Evolutionary conservation across 2,888 invertebrate genomes (phyloP).

Genomic region (Drosophila niveifrons): DNA sequence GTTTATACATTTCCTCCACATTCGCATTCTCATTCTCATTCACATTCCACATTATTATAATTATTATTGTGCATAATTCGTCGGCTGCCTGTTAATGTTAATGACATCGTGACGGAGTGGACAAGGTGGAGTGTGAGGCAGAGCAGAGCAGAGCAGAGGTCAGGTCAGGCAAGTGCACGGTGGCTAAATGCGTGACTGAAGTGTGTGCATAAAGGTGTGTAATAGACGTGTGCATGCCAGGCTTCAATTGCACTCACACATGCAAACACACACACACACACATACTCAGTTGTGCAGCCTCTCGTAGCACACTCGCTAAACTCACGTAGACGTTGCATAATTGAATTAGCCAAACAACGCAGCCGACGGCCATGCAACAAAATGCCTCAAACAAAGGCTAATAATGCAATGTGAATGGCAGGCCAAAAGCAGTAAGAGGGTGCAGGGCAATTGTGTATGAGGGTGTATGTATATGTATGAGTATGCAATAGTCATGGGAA

Average conservation of each 20-base stretch:
- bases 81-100: slow-evolving; percentile 40
- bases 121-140: background rate
- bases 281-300: slow-evolving; percentile 5
- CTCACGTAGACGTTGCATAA: slow-evolving; percentile 58
- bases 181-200: slow-evolving; percentile 61
- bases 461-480: too few relatives aligned
- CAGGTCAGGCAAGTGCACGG: too few relatives aligned
- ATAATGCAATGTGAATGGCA: slow-evolving; percentile 50
- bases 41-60: slow-evolving; percentile 38
- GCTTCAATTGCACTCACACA: slow-evolving; percentile 55
- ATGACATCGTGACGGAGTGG: slow-evolving; percentile 13
- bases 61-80: slow-evolving; percentile 46
- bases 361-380: slow-evolving; percentile 46
- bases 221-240: slow-evolving; percentile 43
- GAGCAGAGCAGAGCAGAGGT: slow-evolving; percentile 9
- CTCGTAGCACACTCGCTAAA: slow-evolving; percentile 10
- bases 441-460: slow-evolving; percentile 37
- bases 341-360: slow-evolving; percentile 74
- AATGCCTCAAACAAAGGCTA: slow-evolving; percentile 60
- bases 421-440: slow-evolving; percentile 17
- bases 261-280: slow-evolving; percentile 21
- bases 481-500: slow-evolving; percentile 31
- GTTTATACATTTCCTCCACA: slow-evolving; percentile 48
- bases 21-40: slow-evolving; percentile 15
- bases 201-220: slow-evolving; percentile 65